Evolutionary conservation across 2,113 vertebrate genomes (phyloP), one percentile per base, ranked within the genome.

Genomic region (Nerophis ophidion): DNA sequence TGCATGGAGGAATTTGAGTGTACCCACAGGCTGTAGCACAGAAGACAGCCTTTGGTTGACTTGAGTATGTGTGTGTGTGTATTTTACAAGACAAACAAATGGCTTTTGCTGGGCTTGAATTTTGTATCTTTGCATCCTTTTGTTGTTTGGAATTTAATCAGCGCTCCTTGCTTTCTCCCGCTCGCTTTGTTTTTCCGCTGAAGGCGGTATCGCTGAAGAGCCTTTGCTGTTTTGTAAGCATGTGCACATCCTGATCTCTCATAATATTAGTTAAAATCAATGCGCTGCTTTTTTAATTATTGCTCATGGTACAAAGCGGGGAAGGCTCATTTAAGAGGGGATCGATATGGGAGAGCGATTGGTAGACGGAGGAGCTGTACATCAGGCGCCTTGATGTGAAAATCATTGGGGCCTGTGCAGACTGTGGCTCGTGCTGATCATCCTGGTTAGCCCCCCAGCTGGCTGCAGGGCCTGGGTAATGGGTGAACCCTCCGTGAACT

Each of bases 201-300:
- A 79, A 63, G 65, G 87, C 78, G 88, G 90, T 86, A 38, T 13
- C 84, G 90, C 88, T 76, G 81, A 85, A 86, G 89, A 82, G 82
- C 90, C 85, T 76, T 72, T 64, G 75, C 92, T 93, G 88, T 93
- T 97, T 94, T 93, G 93, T 93, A 94, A 93, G 94, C 93, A 94
- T 96, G 96, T 96, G 97, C 93, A 94, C 94, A 92, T 93, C 93
- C 91, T 92, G 93, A 94, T 92, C 94, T 94, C 93, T 98, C 95
- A 98, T 98, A 99, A 99, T 99, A 99, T 99, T 99, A 98, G 94
- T 97, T 96, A 95, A 95, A 97, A 99, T 99, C 97, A 99, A 98
- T 99, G 96, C 91, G 92, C 94, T 98, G 94, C 95, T 98, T 98
- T 99, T 98, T 99, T 97, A 99, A 99, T 99, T 99, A 98, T 99